Conservation (phyloP, 2,797 vertebrate genomes). For the Chloroceryle inda region DNA sequence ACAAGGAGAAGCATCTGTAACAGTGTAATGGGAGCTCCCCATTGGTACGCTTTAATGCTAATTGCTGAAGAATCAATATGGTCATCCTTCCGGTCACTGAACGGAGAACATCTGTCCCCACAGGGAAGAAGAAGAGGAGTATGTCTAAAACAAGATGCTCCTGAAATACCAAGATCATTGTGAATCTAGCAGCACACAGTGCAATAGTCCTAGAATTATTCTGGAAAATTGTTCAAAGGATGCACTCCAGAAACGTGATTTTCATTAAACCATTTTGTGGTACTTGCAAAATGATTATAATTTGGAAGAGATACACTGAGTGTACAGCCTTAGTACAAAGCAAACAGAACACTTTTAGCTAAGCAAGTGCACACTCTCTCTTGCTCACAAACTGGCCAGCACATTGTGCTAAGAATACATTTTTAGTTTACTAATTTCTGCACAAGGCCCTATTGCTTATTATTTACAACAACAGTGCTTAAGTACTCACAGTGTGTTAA, state of each 20-base stretch:
- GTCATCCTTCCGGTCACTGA: not conserved
- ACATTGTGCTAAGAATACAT: not conserved
- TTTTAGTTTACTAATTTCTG: not conserved
- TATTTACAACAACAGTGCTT: not conserved
- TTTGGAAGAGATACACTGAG: not conserved
- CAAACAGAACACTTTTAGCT: not conserved
- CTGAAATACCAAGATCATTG: not conserved
- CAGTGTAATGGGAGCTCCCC: not conserved
- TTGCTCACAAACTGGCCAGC: not conserved
- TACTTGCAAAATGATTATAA: not conserved
- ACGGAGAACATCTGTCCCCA: not conserved
- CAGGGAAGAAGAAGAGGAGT: not conserved
- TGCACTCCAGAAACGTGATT: not conserved
- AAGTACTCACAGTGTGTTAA: not conserved
- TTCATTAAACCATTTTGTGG: not conserved
- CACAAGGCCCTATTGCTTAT: not conserved
- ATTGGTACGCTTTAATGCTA: not conserved
- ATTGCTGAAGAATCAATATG: conserved; percentile 7
- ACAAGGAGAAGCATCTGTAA: not conserved
- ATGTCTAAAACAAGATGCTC: not conserved
- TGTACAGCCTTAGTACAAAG: not conserved
- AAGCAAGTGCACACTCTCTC: not conserved
- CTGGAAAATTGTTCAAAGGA: not conserved
- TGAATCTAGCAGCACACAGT: not conserved
- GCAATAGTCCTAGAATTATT: not conserved